Evolutionary conservation across 2,113 vertebrate species (phyloP).

Genomic region (Barbus barbus): DNA sequence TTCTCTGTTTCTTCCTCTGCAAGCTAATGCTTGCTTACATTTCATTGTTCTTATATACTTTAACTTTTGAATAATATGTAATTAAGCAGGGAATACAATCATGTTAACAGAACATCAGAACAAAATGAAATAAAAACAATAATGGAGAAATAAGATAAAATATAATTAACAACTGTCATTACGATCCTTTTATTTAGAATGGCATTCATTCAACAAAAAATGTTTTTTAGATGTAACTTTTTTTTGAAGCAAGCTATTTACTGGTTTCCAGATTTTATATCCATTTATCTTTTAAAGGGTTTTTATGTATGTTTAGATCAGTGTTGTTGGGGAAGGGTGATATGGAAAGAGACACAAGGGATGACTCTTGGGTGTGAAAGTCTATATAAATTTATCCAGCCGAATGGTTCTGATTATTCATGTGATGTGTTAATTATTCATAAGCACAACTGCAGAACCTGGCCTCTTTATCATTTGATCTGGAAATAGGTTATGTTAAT

Average conservation of each 20-base stretch:
- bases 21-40: too few relatives aligned
- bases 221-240: too few relatives aligned
- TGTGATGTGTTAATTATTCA: conserved; percentile 10
- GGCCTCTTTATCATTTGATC: neutral
- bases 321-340: neutral
- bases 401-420: conserved; percentile 13
- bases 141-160: too few relatives aligned
- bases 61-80: neutral
- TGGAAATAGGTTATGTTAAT: neutral
- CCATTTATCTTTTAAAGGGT: neutral
- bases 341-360: neutral
- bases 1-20: too few relatives aligned
- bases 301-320: neutral
- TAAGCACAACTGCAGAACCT: neutral
- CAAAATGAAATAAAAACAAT: too few relatives aligned
- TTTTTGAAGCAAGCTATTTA: too few relatives aligned
- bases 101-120: neutral
- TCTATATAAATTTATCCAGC: neutral
- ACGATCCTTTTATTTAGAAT: too few relatives aligned
- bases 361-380: neutral
- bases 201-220: too few relatives aligned
- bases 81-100: neutral
- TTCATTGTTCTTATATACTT: too few relatives aligned
- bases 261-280: too few relatives aligned
- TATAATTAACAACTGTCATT: too few relatives aligned